Conservation (phyloP, 2,888 invertebrate species). For the Osedax frankpressi region DNA sequence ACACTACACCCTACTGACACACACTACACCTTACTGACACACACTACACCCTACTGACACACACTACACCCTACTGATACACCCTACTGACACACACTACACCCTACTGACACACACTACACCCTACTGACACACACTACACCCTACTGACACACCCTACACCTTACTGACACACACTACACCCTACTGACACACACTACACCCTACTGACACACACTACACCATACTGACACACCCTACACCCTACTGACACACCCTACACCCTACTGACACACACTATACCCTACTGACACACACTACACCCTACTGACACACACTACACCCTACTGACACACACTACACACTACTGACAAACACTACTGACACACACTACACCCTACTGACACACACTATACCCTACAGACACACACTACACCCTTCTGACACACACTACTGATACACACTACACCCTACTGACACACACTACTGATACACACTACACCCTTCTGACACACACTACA, state of each 20-base stretch:
- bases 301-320: too few species aligned
- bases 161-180: constrained; percentile 53
- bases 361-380: too few species aligned
- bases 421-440: too few species aligned
- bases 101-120: constrained; percentile 54
- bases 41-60: too few species aligned
- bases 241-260: too few species aligned
- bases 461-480: not conserved
- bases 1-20: too few species aligned
- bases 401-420: too few species aligned
- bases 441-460: too few species aligned
- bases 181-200: too few species aligned
- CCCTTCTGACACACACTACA: constrained; percentile 55
- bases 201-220: not conserved
- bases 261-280: not conserved
- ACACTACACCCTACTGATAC: too few species aligned
- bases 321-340: not conserved
- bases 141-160: not conserved
- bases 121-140: too few species aligned
- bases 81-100: not conserved
- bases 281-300: constrained; percentile 54
- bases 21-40: constrained; percentile 50
- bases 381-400: not conserved
- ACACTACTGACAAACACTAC: constrained; percentile 54
- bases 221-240: constrained; percentile 53